A percentile compares a stretch with the other conserved stretches of the same genome.
Evolutionary conservation across 2,888 invertebrate species (phyloP).

Genomic region (Drosophila putrida): DNA sequence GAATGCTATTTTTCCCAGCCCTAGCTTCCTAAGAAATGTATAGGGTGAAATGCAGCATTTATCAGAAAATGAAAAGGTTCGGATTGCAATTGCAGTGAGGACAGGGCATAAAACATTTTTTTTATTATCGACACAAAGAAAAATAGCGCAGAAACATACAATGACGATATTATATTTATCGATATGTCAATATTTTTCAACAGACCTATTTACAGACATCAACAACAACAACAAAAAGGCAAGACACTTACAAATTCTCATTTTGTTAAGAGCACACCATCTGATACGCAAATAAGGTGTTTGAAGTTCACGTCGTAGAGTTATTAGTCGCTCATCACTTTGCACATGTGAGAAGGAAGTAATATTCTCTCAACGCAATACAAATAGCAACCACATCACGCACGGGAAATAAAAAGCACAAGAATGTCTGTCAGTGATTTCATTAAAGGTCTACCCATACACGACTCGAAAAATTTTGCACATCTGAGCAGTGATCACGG

Average conservation of each 20-base stretch:
- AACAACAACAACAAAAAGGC: constrained; percentile 37
- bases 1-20: too few relatives aligned
- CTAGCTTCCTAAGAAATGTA: too few relatives aligned
- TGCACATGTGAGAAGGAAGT: constrained; percentile 26
- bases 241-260: constrained; percentile 12
- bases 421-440: constrained; percentile 93
- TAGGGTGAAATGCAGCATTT: too few relatives aligned
- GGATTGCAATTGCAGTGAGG: too few relatives aligned
- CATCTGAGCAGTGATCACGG: constrained; percentile 95
- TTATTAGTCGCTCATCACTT: not conserved
- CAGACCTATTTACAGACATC: not conserved
- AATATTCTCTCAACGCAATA: constrained; percentile 5
- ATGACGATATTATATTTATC: too few relatives aligned
- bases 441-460: constrained; percentile 95
- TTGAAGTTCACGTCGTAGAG: not conserved
- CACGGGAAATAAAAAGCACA: constrained; percentile 9
- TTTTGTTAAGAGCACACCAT: constrained; percentile 9
- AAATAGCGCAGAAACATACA: too few relatives aligned
- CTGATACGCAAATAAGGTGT: constrained; percentile 9
- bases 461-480: constrained; percentile 96
- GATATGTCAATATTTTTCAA: constrained; percentile 5
- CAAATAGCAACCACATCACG: not conserved
- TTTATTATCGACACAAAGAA: too few relatives aligned
- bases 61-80: too few relatives aligned
- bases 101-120: too few relatives aligned